These are phyloP conservation scores for Conger conger DNA, from an alignment of 2,113 vertebrate genomes.

Conservation along the genomic window DNA sequence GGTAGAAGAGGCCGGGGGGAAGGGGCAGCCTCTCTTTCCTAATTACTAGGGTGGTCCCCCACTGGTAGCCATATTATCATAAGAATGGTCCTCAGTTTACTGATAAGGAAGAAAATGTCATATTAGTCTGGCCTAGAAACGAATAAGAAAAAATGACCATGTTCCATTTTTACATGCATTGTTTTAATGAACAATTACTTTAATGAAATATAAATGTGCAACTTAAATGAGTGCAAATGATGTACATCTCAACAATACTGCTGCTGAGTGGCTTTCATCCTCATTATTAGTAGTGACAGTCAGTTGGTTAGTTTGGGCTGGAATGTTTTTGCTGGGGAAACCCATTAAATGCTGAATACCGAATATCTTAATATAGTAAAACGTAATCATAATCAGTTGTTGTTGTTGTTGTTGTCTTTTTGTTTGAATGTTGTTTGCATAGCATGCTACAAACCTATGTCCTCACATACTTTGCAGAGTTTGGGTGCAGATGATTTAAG, in stretches of 20 bases:
- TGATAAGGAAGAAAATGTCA: conserved; percentile 25
- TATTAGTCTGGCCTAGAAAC: not conserved
- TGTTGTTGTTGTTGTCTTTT: too few species aligned
- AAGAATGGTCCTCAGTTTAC: conserved; percentile 20
- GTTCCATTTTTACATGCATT: not conserved
- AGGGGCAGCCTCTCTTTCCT: conserved; percentile 17
- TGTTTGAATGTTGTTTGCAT: not conserved
- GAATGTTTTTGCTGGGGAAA: not conserved
- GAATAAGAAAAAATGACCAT: not conserved
- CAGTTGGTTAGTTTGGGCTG: not conserved
- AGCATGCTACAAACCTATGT: not conserved
- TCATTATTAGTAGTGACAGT: not conserved
- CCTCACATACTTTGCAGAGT: conserved; percentile 32
- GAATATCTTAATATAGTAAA: too few species aligned
- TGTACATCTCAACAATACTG: not conserved
- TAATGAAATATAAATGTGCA: not conserved
- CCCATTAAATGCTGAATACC: too few species aligned
- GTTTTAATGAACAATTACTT: not conserved
- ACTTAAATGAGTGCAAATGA: not conserved
- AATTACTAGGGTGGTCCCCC: conserved; percentile 30
- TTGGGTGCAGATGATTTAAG: conserved; percentile 37
- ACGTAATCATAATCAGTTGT: too few species aligned
- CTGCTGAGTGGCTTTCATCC: not conserved
- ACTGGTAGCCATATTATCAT: conserved; percentile 31
- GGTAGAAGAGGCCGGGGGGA: not conserved